phyloP scores from a whole-genome alignment of 2,888 invertebrate species.

The Eupithecia inturbata region DNA sequence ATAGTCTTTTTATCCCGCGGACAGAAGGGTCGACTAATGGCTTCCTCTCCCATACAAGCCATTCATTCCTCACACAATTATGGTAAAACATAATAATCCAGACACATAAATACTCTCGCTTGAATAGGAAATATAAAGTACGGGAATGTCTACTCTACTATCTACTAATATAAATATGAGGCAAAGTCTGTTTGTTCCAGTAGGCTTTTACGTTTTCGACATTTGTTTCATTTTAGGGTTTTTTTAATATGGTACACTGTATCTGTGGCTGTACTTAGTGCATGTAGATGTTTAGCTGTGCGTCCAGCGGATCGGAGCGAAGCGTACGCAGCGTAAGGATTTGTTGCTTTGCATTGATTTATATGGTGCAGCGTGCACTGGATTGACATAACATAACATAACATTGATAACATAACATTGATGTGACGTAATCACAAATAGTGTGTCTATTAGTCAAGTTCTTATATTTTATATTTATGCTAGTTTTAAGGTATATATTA shows the following conservation, averaged over 20 bases:
- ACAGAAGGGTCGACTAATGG: slow-evolving; percentile 57
- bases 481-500: too few relatives aligned
- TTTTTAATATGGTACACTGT: neutral
- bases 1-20: slow-evolving; percentile 38
- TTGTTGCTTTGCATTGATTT: too few relatives aligned
- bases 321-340: too few relatives aligned
- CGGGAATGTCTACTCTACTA: slow-evolving; percentile 13
- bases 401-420: too few relatives aligned
- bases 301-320: too few relatives aligned
- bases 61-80: slow-evolving; percentile 57
- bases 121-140: slow-evolving; percentile 32
- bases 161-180: neutral
- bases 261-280: neutral
- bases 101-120: slow-evolving; percentile 33
- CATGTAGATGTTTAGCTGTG: neutral
- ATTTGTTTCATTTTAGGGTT: neutral
- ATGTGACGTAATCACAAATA: too few relatives aligned
- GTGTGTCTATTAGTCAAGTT: too few relatives aligned
- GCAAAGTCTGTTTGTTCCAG: neutral
- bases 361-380: too few relatives aligned
- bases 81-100: slow-evolving; percentile 49
- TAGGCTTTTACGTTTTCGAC: neutral
- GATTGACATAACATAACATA: too few relatives aligned
- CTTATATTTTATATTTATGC: too few relatives aligned
- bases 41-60: slow-evolving; percentile 42